phyloP scores from a whole-genome alignment of 2,888 invertebrate genomes.

The Watsonalla cultraria region DNA sequence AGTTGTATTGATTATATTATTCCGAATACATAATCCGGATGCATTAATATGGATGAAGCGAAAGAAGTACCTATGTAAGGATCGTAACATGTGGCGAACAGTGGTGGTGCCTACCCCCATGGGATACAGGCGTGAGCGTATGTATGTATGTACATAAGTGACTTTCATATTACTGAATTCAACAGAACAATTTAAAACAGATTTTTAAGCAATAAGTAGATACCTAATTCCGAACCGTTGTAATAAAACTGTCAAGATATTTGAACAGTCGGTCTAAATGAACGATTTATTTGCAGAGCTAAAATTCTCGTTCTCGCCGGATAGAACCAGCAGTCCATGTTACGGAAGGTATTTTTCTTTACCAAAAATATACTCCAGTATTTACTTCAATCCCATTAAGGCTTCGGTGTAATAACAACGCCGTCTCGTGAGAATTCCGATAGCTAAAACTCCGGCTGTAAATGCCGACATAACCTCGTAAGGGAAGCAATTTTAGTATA shows the following conservation, averaged over 20 bases:
- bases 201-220: neutral
- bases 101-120: no score
- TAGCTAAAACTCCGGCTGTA: constrained; percentile 6
- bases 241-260: neutral
- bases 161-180: no score
- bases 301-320: neutral
- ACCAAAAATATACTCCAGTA: constrained; percentile 12
- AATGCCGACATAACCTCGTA: constrained; percentile 5
- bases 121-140: no score
- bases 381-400: constrained; percentile 18
- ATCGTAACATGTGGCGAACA: no score
- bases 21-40: no score
- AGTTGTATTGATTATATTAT: no score
- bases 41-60: no score
- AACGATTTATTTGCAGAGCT: neutral
- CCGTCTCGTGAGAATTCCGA: constrained; percentile 17
- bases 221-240: neutral
- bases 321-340: neutral
- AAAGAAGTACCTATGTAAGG: no score
- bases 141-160: no score
- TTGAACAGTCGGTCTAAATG: neutral
- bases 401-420: constrained; percentile 19
- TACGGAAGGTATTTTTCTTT: constrained; percentile 1
- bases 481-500: constrained; percentile 19
- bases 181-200: no score